Evolutionary conservation across 2,113 vertebrate species (phyloP).

Genomic region (Chlamydotis undulata): DNA sequence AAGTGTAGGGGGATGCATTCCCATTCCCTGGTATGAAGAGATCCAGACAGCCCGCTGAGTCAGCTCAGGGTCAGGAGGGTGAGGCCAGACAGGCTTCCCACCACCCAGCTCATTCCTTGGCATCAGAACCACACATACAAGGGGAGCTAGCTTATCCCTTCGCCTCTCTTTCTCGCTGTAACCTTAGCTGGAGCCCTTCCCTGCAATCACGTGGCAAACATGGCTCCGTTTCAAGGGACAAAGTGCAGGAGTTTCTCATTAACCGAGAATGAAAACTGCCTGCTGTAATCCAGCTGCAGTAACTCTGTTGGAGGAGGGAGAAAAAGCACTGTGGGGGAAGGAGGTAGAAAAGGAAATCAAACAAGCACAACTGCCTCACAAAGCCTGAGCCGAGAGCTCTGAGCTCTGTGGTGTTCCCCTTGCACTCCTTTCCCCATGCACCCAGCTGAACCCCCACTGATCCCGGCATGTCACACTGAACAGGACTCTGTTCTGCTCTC

Average conservation of each 20-base stretch:
- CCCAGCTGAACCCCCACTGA: neutral
- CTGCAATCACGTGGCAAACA: neutral
- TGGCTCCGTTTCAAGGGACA: conserved; percentile 68
- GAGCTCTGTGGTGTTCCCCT: accelerated
- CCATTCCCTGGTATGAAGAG: neutral
- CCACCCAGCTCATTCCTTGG: neutral
- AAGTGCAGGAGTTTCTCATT: conserved; percentile 83
- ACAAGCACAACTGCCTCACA: neutral
- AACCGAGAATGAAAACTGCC: conserved; percentile 62
- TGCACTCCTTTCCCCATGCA: neutral
- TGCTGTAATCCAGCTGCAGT: conserved; percentile 54
- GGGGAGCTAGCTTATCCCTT: neutral
- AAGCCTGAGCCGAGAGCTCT: neutral
- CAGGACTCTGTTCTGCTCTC: neutral
- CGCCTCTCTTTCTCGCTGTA: neutral
- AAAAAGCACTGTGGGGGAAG: neutral
- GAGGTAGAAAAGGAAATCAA: neutral
- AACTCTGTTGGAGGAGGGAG: neutral
- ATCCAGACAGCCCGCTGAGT: neutral
- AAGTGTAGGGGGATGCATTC: neutral
- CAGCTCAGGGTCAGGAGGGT: neutral
- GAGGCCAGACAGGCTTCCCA: neutral
- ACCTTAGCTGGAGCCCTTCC: neutral
- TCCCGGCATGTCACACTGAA: accelerated
- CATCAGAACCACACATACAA: accelerated